Evolutionary conservation across 1,140 invertebrate species (phyloP).

Genomic region (Pygmarrhopalites habei): DNA sequence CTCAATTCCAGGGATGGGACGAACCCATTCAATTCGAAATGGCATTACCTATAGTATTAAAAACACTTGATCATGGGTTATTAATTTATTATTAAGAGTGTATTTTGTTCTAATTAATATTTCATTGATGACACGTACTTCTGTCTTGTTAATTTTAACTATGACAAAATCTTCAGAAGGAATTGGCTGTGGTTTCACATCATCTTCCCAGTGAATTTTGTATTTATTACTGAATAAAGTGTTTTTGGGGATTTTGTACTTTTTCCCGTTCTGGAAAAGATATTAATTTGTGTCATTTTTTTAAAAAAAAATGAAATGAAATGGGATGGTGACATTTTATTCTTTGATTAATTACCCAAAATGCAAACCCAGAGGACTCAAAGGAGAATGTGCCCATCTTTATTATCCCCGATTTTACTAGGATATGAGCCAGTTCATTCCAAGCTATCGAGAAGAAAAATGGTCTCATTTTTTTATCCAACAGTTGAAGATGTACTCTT

Average conservation of each 20-base stretch:
- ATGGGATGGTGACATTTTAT: no score
- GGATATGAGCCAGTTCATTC: constrained; percentile 9
- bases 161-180: not conserved
- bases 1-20: not conserved
- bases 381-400: constrained; percentile 5
- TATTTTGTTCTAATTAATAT: no score
- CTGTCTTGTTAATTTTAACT: not conserved
- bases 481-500: not conserved
- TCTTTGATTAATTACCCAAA: no score
- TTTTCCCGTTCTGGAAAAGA: no score
- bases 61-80: not conserved
- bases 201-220: not conserved
- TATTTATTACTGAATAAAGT: not conserved
- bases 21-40: not conserved
- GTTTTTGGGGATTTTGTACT: not conserved
- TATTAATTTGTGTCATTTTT: no score
- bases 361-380: constrained; percentile 10
- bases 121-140: not conserved
- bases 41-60: not conserved
- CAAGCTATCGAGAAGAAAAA: constrained; percentile 3
- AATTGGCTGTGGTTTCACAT: not conserved
- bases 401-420: not conserved
- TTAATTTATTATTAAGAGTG: no score
- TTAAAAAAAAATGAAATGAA: no score
- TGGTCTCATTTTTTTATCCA: not conserved